A percentile compares a stretch with the other conserved stretches of the same genome.
Conservation (phyloP, 1,140 invertebrate species). For the Doryteuthis pealeii region DNA sequence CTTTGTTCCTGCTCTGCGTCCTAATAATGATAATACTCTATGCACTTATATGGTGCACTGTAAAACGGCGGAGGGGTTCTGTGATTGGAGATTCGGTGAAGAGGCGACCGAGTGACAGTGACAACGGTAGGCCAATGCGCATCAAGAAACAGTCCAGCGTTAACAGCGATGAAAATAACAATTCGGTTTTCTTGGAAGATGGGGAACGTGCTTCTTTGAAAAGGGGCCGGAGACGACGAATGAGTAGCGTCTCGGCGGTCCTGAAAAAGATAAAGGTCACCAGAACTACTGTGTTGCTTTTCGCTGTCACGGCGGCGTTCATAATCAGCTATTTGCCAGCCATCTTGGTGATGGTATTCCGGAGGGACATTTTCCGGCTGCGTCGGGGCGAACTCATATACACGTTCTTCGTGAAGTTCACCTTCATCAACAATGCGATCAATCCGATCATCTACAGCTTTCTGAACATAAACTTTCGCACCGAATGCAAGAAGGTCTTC, state of each 20-base stretch:
- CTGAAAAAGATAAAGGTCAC: conserved; percentile 13
- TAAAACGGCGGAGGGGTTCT: conserved; percentile 29
- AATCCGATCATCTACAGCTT: conserved; percentile 57
- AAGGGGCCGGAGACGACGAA: neutral
- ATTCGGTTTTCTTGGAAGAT: neutral
- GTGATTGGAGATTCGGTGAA: conserved; percentile 21
- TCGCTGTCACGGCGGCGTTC: conserved; percentile 44
- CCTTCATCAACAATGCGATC: conserved; percentile 55
- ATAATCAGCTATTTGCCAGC: conserved; percentile 43
- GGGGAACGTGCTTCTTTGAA: neutral
- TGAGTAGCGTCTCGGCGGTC: neutral
- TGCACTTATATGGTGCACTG: conserved; percentile 34
- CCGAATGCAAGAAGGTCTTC: conserved; percentile 37
- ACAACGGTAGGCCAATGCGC: neutral
- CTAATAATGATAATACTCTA: conserved; percentile 37
- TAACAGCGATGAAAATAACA: neutral
- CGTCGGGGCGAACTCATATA: conserved; percentile 27
- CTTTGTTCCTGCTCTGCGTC: conserved; percentile 34
- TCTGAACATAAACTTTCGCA: conserved; percentile 52
- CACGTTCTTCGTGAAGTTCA: conserved; percentile 46
- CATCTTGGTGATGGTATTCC: conserved; percentile 42
- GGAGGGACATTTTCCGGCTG: conserved; percentile 23
- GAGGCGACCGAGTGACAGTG: neutral
- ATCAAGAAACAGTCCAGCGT: neutral
- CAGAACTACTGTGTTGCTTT: conserved; percentile 44